A percentile compares a stretch with the other conserved stretches of the same genome.
phyloP scores from a whole-genome alignment of 2,797 vertebrate genomes.

The Pseudopleuronectes americanus region DNA sequence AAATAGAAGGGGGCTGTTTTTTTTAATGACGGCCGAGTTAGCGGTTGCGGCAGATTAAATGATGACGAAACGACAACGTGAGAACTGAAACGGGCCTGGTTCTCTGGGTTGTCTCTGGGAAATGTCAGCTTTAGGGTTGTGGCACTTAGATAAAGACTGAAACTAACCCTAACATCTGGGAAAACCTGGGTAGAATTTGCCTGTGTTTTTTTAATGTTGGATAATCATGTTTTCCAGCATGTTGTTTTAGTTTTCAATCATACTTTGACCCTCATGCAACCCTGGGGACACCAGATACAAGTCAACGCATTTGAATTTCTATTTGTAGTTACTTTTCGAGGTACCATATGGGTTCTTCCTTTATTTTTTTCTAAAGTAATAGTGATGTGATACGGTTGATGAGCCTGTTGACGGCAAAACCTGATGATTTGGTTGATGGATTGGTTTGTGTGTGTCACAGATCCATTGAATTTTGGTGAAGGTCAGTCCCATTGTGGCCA shows the following conservation, averaged over 20 bases:
- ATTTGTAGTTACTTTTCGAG: not conserved
- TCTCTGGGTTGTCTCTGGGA: not conserved
- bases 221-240: too few species aligned
- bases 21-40: slow-evolving; percentile 44
- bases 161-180: not conserved
- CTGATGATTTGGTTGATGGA: slow-evolving; percentile 57
- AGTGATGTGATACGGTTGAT: slow-evolving; percentile 24
- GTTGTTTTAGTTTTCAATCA: too few species aligned
- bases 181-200: not conserved
- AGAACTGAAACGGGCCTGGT: slow-evolving; percentile 17
- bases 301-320: too few species aligned
- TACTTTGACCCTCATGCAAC: too few species aligned
- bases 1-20: slow-evolving; percentile 76
- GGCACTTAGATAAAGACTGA: not conserved
- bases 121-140: not conserved
- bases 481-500: slow-evolving; percentile 77
- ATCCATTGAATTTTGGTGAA: slow-evolving; percentile 79
- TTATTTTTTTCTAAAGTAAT: slow-evolving; percentile 1
- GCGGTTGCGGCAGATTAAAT: slow-evolving; percentile 39
- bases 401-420: slow-evolving; percentile 20
- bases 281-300: not conserved
- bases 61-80: slow-evolving; percentile 29
- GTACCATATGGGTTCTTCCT: not conserved
- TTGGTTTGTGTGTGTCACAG: slow-evolving; percentile 59
- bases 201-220: not conserved